These are phyloP conservation scores for Linnaemya tessellans DNA, from an alignment of 2,888 invertebrate species.

Conservation along the genomic window DNA sequence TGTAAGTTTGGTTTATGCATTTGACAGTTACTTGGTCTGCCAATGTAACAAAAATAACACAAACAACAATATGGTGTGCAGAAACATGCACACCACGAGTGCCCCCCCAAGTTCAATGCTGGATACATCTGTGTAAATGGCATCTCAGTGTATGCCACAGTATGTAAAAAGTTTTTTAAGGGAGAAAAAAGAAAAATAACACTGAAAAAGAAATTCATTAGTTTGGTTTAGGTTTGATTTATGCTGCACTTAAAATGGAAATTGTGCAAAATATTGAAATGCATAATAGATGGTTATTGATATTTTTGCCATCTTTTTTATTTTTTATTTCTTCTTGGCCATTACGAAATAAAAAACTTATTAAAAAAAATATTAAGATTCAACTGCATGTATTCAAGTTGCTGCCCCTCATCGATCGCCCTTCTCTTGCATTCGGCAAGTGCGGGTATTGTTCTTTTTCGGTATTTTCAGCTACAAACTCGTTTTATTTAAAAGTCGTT, in stretches of 20 bases:
- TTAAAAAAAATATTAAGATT: conserved; percentile 23
- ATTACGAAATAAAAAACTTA: conserved; percentile 31
- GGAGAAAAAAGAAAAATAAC: conserved; percentile 47
- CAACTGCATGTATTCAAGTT: neutral
- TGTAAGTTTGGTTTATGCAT: conserved; percentile 55
- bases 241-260: conserved; percentile 73
- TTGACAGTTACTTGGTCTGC: conserved; percentile 65
- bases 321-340: conserved; percentile 39
- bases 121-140: conserved; percentile 58
- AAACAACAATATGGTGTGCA: conserved; percentile 14
- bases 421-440: neutral
- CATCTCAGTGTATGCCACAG: conserved; percentile 42
- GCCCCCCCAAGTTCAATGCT: conserved; percentile 40
- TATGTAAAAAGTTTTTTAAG: conserved; percentile 50
- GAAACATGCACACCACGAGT: conserved; percentile 19
- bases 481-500: conserved; percentile 65
- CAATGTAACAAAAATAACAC: conserved; percentile 47
- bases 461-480: conserved; percentile 47
- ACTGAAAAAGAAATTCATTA: conserved; percentile 71
- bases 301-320: conserved; percentile 63
- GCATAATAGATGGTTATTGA: conserved; percentile 73
- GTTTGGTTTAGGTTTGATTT: conserved; percentile 73
- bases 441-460: conserved; percentile 8
- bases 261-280: conserved; percentile 73
- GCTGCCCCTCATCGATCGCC: neutral